These are phyloP conservation scores for Drosophila gunungcola DNA, from an alignment of 1,140 invertebrate genomes.

Conservation along the genomic window DNA sequence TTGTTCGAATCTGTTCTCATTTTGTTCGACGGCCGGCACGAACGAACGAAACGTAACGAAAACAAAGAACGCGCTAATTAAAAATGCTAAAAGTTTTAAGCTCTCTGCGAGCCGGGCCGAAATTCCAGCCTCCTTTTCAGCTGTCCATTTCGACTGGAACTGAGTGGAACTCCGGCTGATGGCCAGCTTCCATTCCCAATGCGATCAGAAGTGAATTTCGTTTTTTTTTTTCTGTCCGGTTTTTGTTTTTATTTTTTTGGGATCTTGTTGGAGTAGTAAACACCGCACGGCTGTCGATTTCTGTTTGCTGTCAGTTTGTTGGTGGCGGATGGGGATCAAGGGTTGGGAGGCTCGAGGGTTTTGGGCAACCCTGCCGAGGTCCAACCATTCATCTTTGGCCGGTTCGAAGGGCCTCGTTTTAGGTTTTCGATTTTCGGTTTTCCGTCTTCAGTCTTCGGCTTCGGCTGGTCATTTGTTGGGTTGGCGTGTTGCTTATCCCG, in stretches of 20 bases:
- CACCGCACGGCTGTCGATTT: slow-evolving; percentile 76
- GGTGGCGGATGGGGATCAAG: not conserved
- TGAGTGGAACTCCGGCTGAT: slow-evolving; percentile 44
- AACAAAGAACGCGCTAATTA: slow-evolving; percentile 82
- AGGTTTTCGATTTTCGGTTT: slow-evolving; percentile 24
- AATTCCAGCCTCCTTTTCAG: slow-evolving; percentile 82
- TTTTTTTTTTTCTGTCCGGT: slow-evolving; percentile 23
- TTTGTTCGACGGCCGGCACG: slow-evolving; percentile 39
- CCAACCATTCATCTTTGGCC: slow-evolving; percentile 80
- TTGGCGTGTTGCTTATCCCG: slow-evolving; percentile 79
- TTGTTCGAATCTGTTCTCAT: slow-evolving; percentile 53
- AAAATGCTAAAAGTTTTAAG: slow-evolving; percentile 82
- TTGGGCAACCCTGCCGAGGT: slow-evolving; percentile 38
- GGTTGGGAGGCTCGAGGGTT: not conserved
- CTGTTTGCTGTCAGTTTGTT: slow-evolving; percentile 73
- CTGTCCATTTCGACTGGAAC: slow-evolving; percentile 67
- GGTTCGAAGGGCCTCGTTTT: slow-evolving; percentile 62
- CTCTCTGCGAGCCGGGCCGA: slow-evolving; percentile 48
- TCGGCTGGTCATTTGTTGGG: slow-evolving; percentile 48
- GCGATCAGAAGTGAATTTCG: slow-evolving; percentile 58
- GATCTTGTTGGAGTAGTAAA: slow-evolving; percentile 74
- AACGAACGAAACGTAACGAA: slow-evolving; percentile 81
- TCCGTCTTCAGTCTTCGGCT: slow-evolving; percentile 17
- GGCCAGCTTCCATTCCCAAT: slow-evolving; percentile 63
- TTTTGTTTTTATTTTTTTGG: slow-evolving; percentile 47